Base-by-base conservation (phyloP, 2,888 invertebrate species). In the Rhyacophila evoluta region DNA sequence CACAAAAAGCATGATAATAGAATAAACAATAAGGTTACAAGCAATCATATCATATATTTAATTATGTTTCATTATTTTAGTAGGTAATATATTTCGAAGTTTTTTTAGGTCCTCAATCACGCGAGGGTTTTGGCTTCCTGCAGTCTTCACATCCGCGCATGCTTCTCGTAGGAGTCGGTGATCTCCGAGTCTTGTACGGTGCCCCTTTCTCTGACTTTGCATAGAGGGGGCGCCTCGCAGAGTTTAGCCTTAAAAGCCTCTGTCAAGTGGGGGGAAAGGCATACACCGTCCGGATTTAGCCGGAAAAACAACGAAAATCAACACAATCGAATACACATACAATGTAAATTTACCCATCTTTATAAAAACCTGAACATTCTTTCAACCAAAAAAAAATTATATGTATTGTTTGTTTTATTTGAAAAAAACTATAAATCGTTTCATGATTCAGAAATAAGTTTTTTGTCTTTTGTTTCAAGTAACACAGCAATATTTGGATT, bases 241-340 rank as follows among this genome's bases (percentile, higher is more conserved):
- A 19, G 37, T 33, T 39, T 69, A 71, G 78, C 78, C 79, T 75
- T 79, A 79, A 79, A 79, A 79, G 79, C 72, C 72, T 72, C 37
- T 67, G 38, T 19, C 55, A 72, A 37, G 39, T 68, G 41, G 75
- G 72, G 69, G 41, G 29, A 71, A 41, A 38, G 29, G 74, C 78
- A 78, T 41, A 74, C 55, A 27, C 71, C 71, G 75, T 78, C 75
- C 74, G 78, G 29, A 27, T 37, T 37, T 74, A 68, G 74, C 78
- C 75, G 78, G 28, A 71, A 74, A 11, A 74, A 78, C 78, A 78
- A 74, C 78, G 37, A 71, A 25, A 75, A 19, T 8, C 19, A 55
- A 10, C 55, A 55, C 10, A 55, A 19, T 55, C 19, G 15, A 8
- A 19, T 19, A 8, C 25, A 55, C 12, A 55, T 55, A 6, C 10